These are phyloP conservation scores for Zootermopsis nevadensis DNA, from an alignment of 2,888 invertebrate genomes.

Conservation along the genomic window DNA sequence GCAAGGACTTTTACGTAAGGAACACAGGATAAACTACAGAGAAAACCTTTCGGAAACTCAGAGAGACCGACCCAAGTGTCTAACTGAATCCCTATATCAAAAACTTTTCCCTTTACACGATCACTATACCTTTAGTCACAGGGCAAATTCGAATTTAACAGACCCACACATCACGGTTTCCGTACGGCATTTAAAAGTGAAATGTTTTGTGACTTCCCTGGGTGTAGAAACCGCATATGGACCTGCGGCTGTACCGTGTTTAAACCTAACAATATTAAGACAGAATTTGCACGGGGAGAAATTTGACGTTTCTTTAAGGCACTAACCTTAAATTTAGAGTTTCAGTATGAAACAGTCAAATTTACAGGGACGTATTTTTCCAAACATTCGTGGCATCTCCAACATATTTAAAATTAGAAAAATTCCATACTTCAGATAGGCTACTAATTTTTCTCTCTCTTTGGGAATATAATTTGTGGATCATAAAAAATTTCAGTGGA, in stretches of 20 bases:
- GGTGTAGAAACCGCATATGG: background rate
- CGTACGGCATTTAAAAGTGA: background rate
- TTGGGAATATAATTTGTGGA: no score
- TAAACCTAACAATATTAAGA: no score
- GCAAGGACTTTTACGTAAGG: background rate
- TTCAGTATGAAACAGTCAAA: no score
- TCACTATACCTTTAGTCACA: background rate
- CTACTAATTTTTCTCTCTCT: no score
- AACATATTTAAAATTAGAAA: no score
- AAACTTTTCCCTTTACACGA: background rate
- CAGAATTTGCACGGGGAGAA: no score
- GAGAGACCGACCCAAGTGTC: slow-evolving; percentile 2
- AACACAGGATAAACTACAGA: background rate
- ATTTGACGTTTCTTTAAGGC: no score
- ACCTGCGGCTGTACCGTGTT: background rate
- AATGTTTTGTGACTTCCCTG: background rate
- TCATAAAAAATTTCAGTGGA: no score
- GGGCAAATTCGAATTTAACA: background rate
- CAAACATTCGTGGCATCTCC: no score
- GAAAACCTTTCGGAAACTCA: background rate
- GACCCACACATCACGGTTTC: background rate
- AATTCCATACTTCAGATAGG: no score
- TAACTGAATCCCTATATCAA: slow-evolving; percentile 23
- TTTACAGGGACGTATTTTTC: no score
- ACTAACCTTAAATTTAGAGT: no score